A percentile compares a stretch with the other conserved stretches of the same genome.
phyloP scores from a whole-genome alignment of 2,113 vertebrate genomes.

The Cynoglossus semilaevis region DNA sequence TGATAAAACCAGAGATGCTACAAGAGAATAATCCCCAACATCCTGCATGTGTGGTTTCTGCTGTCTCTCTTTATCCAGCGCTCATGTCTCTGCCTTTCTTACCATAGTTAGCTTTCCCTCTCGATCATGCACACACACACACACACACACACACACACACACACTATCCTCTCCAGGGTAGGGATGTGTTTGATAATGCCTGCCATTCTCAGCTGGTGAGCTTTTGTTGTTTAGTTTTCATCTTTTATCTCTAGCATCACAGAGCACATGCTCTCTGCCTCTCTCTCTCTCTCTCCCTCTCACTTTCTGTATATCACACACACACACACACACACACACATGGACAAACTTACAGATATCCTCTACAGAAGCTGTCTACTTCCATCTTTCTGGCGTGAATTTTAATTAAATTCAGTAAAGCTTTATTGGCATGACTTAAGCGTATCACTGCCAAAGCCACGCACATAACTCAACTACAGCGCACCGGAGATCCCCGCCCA shows the following conservation, averaged over 20 bases:
- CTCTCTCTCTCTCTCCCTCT: conserved; percentile 20
- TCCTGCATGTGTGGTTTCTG: conserved; percentile 50
- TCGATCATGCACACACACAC: conserved; percentile 15
- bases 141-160: neutral
- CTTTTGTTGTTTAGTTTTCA: conserved; percentile 75
- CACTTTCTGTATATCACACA: conserved; percentile 1
- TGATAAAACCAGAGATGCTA: conserved; percentile 59
- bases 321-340: conserved; percentile 24
- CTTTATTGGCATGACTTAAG: conserved; percentile 70
- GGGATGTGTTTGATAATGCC: conserved; percentile 69
- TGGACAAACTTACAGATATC: conserved; percentile 33
- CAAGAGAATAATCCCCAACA: conserved; percentile 55
- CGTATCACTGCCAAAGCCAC: conserved; percentile 61
- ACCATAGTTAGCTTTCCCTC: neutral
- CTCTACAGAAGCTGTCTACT: conserved; percentile 62
- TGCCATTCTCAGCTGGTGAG: conserved; percentile 73
- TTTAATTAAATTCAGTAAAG: conserved; percentile 75
- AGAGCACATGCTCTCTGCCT: conserved; percentile 48
- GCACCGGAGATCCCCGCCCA: conserved; percentile 51
- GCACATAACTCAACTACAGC: conserved; percentile 65
- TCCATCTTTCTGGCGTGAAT: conserved; percentile 70
- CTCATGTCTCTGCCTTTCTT: conserved; percentile 12
- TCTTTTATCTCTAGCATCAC: conserved; percentile 70
- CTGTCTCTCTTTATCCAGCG: conserved; percentile 16
- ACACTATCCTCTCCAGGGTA: conserved; percentile 55